Percentiles rank a stretch among this genome's conserved stretches.
These are phyloP conservation scores for Emydoidea blandingii DNA, from an alignment of 2,797 vertebrate species.

Conservation along the genomic window DNA sequence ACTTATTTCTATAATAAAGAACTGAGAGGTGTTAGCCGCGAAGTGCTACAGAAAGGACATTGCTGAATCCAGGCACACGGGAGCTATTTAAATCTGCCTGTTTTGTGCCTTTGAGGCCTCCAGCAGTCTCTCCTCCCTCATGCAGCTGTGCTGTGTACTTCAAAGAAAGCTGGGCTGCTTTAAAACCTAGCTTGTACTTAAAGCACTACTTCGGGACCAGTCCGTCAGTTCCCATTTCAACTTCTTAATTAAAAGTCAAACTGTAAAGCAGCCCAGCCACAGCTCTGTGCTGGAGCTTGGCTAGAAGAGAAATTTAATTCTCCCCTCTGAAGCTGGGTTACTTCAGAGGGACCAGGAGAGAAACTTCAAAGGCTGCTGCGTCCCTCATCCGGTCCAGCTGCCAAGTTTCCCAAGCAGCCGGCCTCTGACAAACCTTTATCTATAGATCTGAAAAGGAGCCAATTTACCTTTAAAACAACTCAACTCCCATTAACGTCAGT, in stretches of 20 bases:
- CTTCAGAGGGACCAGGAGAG: not conserved
- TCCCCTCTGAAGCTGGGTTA: not conserved
- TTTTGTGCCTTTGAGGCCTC: not conserved
- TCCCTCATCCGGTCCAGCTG: not conserved
- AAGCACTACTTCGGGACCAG: not conserved
- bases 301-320: not conserved
- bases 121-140: not conserved
- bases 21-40: not conserved
- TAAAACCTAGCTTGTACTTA: not conserved
- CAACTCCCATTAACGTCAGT: not conserved
- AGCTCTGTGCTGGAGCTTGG: not conserved
- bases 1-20: not conserved
- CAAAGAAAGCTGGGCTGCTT: not conserved
- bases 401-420: not conserved
- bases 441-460: not conserved
- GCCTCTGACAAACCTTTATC: not conserved
- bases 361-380: accelerated
- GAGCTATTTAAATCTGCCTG: not conserved
- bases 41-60: not conserved
- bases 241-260: conserved; percentile 16
- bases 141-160: not conserved
- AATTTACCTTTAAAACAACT: not conserved
- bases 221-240: not conserved
- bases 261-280: not conserved
- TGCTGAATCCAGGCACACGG: no score